Evolutionary conservation across 2,797 vertebrate genomes (phyloP).

Genomic region (Sebastolobus altivelis): DNA sequence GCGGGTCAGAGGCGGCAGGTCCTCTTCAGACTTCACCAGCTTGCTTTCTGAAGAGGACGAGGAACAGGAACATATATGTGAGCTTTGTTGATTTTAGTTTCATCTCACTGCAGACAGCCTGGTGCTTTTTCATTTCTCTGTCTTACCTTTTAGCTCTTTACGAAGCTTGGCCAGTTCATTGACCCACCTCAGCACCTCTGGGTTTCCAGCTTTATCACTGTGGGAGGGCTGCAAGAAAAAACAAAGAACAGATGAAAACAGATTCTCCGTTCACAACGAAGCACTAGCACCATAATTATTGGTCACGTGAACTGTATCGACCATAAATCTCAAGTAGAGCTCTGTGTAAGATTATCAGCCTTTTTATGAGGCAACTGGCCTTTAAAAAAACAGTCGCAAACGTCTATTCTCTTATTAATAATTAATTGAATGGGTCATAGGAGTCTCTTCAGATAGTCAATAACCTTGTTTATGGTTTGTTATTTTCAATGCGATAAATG

Average conservation of each 20-base stretch:
- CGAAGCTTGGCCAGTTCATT: constrained; percentile 95
- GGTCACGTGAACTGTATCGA: neutral
- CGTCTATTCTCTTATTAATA: neutral
- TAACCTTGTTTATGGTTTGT: neutral
- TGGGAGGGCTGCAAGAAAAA: constrained; percentile 90
- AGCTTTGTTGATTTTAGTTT: neutral
- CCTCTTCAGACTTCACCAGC: constrained; percentile 94
- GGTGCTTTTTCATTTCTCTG: fast-evolving
- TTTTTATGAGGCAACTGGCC: neutral
- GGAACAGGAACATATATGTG: no score
- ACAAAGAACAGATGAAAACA: neutral
- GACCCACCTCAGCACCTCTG: constrained; percentile 96
- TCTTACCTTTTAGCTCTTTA: constrained; percentile 96
- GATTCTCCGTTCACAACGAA: constrained; percentile 5
- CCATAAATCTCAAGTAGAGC: neutral
- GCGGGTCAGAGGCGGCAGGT: constrained; percentile 90
- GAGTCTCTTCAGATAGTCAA: neutral
- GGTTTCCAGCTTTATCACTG: constrained; percentile 94
- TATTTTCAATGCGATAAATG: neutral
- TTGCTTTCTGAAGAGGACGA: constrained; percentile 86
- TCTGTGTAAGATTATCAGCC: neutral
- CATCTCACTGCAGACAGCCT: neutral
- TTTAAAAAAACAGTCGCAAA: neutral
- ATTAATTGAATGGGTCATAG: neutral
- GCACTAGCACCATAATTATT: neutral